Base-by-base conservation (phyloP, 2,888 invertebrate species). In the Callinectes sapidus region DNA sequence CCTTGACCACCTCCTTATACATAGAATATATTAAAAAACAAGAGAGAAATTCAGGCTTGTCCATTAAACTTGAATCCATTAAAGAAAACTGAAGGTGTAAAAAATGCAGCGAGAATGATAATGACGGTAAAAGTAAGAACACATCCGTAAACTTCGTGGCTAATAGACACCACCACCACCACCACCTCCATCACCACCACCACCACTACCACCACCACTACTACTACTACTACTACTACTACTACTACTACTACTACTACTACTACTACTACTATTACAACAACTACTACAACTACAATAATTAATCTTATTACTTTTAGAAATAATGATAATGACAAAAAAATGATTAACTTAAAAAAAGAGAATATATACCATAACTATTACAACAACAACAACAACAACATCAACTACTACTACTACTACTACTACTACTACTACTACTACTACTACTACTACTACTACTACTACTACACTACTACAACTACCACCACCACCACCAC, bases 371-470 rank as follows among this genome's bases (percentile, higher is more conserved):
- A n/a, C n/a, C n/a, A n/a, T n/a, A n/a, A n/a, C n/a, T n/a, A n/a
- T n/a, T n/a, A n/a, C n/a, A n/a, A n/a, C n/a, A n/a, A n/a, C n/a
- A n/a, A n/a, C n/a, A n/a, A 39, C 39, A 39, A 2, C 5, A 39
- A 39, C 5, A 39, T 39, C 2, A 39, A 39, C 39, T 88, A 88
- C 88, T 88, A 88, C 88, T 88, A 88, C 88, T 42, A 88, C 88
- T 88, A n/a, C 89, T 89, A 54, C 89, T 89, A 89, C 89, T 89
- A 89, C 90, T 35, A 77, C 71, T 28, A 28, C 54, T n/a, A 90
- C 71, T 28, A 77, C 71, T 32, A 77, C 90, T 35, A 77, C 77
- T 23, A 66, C 71, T 28, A 61, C 71, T 13, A 35, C n/a, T n/a
- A 66, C 66, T n/a, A n/a, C n/a, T n/a, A n/a, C n/a, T n/a, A n/a